Base-by-base conservation (phyloP, 2,113 vertebrate genomes). In the Geothlypis trichas region DNA sequence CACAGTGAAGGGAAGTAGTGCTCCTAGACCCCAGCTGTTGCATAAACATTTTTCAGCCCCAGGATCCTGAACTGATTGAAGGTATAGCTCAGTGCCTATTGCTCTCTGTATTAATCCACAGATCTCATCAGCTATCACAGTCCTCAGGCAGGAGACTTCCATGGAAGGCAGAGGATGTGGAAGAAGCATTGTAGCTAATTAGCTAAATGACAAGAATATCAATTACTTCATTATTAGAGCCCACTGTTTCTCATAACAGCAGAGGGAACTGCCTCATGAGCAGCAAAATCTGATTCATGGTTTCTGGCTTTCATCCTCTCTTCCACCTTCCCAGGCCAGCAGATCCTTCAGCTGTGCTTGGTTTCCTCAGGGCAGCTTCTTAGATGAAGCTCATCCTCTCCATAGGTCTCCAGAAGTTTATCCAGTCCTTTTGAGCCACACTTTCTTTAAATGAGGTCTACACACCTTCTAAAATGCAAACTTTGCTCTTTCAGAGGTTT, bases 11-110 rank as follows among this genome's bases (percentile, higher is more conserved):
- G 66, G 39, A 90, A 65, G 62, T n/a, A 80, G 57, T 58, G n/a
- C 9, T 87, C 30, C 27, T 33, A 6, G 31, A 51, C 35, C 81
- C 73, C 42, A 78, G 11, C 42, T 22, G 66, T 49, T 84, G 52
- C 30, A 55, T 42, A 94, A 94, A 82, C 80, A 75, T 72, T 94
- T 91, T 89, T 78, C 66, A 91, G 61, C 74, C 87, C 33, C 47
- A 63, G 73, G 47, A 87, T 75, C 42, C 41, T 68, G 69, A 63
- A 33, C 3, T 80, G 42, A 71, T 44, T 67, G 61, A 84, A 94
- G 63, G 33, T 44, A 16, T 21, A 81, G 35, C 9, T 69, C 44
- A 73, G 14, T 73, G 44, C 78, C n/a, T 83, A 22, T 66, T 95
- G 87, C 44, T 78, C 35, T 54, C 54, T 39, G 0, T 69, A 30